These are phyloP conservation scores for Atlantisia rogersi DNA, from an alignment of 2,113 vertebrate genomes.

Conservation along the genomic window DNA sequence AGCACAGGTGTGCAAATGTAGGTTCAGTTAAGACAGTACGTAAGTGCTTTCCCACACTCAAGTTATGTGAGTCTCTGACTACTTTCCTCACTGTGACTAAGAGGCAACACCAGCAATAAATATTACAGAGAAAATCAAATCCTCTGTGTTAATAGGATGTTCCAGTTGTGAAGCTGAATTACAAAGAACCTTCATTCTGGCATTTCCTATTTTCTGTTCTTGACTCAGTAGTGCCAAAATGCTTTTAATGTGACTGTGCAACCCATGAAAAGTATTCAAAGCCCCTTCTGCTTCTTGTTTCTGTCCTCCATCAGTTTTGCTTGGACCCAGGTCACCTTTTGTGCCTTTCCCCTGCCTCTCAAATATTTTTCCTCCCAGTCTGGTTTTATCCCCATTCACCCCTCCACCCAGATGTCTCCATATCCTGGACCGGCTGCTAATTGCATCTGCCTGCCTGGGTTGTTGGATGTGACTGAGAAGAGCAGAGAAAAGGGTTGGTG, in stretches of 20 bases:
- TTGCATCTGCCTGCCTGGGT: not conserved
- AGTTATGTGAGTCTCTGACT: not conserved
- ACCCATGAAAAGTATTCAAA: not conserved
- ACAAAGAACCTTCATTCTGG: not conserved
- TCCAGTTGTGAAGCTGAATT: not conserved
- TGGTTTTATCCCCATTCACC: not conserved
- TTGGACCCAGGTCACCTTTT: not conserved
- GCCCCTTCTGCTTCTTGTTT: not conserved
- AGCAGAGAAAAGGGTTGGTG: not conserved
- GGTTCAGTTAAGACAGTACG: not conserved
- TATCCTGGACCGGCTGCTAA: not conserved
- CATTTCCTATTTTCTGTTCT: not conserved
- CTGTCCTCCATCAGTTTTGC: not conserved
- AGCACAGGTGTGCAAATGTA: not conserved
- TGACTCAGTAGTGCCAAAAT: not conserved
- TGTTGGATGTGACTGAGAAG: not conserved
- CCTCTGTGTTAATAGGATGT: not conserved
- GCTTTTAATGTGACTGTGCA: not conserved
- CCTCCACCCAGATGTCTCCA: not conserved
- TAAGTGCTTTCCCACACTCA: not conserved
- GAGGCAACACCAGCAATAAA: not conserved
- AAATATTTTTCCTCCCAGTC: not conserved
- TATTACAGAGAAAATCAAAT: not conserved
- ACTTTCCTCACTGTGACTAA: not conserved
- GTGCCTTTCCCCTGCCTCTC: not conserved